These are phyloP conservation scores for Tangara arthus DNA, from an alignment of 2,797 vertebrate genomes.

Conservation along the genomic window DNA sequence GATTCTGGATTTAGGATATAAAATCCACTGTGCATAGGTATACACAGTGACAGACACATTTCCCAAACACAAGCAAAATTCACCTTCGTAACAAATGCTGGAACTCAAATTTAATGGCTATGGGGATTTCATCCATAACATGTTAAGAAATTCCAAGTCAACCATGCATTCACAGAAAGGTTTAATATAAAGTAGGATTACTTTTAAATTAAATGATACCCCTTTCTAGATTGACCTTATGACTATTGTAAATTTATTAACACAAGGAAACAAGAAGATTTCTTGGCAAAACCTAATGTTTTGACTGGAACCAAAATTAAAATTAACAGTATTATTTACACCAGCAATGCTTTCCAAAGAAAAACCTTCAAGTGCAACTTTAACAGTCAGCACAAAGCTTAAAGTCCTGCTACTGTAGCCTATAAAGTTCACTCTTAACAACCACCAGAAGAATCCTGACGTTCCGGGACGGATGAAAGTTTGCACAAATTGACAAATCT, in stretches of 20 bases:
- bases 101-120: background rate
- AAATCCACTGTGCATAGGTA: background rate
- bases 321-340: background rate
- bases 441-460: background rate
- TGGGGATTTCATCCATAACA: background rate
- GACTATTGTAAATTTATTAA: background rate
- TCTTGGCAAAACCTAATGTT: background rate
- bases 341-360: background rate
- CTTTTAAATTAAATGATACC: background rate
- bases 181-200: background rate
- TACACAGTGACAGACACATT: background rate
- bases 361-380: background rate
- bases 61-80: background rate
- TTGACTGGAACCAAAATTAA: background rate
- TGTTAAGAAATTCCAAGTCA: background rate
- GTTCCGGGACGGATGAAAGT: background rate
- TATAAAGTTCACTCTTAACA: background rate
- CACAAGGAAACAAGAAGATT: background rate
- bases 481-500: background rate
- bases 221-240: background rate
- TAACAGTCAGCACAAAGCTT: background rate
- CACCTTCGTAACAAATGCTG: background rate
- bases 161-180: background rate
- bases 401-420: background rate
- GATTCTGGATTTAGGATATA: background rate